Evolutionary conservation across 2,888 invertebrate species (phyloP).

Genomic region (Elegia similella): DNA sequence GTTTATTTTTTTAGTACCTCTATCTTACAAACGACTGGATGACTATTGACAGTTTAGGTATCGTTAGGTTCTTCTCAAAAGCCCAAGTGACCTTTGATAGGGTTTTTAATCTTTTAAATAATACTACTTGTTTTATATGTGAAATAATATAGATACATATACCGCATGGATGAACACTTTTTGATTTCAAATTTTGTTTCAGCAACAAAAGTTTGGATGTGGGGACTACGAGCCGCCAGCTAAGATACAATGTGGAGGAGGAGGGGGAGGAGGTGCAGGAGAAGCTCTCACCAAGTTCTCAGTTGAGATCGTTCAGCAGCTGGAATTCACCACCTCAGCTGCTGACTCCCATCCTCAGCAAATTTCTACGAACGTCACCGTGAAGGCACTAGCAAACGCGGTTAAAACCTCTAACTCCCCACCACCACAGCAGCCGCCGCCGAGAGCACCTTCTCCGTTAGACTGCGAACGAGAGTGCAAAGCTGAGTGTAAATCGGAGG

Average conservation of each 20-base stretch:
- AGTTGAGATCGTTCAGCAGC: conserved; percentile 95
- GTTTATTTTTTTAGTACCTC: too few relatives aligned
- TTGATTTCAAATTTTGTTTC: conserved; percentile 53
- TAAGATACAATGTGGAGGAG: conserved; percentile 82
- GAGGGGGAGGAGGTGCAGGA: conserved; percentile 65
- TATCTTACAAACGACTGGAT: too few relatives aligned
- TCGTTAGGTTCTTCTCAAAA: too few relatives aligned
- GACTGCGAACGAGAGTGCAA: conserved; percentile 90
- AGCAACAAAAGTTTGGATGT: conserved; percentile 93
- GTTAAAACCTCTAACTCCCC: conserved; percentile 71
- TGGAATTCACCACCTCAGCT: conserved; percentile 93
- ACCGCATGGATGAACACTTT: background rate
- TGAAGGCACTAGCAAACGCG: conserved; percentile 84
- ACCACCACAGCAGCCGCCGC: conserved; percentile 65
- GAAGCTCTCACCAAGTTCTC: conserved; percentile 88
- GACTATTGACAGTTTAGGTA: too few relatives aligned
- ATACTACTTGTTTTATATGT: too few relatives aligned
- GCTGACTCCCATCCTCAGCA: conserved; percentile 94
- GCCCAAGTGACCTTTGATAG: too few relatives aligned
- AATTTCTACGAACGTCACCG: conserved; percentile 95
- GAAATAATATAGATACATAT: too few relatives aligned
- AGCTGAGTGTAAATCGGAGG: conserved; percentile 90
- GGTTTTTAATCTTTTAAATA: too few relatives aligned
- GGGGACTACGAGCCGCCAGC: conserved; percentile 89
- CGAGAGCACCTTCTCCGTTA: conserved; percentile 89